Base-by-base conservation (phyloP, 2,888 invertebrate species). In the Drosophila eohydei region DNA sequence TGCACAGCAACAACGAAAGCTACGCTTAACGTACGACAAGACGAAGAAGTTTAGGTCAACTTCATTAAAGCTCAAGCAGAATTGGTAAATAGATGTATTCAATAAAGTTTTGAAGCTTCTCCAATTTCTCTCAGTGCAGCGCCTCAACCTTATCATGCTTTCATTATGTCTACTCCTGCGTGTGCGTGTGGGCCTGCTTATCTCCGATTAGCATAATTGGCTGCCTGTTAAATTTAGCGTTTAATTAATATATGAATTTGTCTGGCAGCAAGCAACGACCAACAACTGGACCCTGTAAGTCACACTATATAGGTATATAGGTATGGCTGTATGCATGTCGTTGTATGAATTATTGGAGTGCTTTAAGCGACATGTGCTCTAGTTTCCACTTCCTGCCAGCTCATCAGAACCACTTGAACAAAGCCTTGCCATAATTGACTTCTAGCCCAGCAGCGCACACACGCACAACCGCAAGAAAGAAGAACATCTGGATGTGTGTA, bases 171-270 rank as follows among this genome's bases (percentile, higher is more conserved):
- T 41, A 48, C 44, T 57, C 40, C 26, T 61, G 52, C 28, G 38
- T 61, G 40, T 46, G 41, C 34, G 61, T 48, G 66, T 63, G 58
- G 63, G 63, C 51, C 26, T 54, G 67, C 71, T 67, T 79, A 75
- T 79, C 79, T 79, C 79, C 82, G 88, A 86, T 86, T 86, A 86
- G 82, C 86, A 86, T 86, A 86, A 86, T 88, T 86, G 82, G 74
- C 82, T 88, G 81, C 79, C 79, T 81, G 89, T 87, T 88, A 88
- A 88, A 86, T 86, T 86, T 86, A 79, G 87, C 86, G 75, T 86
- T 86, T 86, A 86, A 86, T 88, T 88, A 86, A 86, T 88, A 88
- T 81, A 87, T 61, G 69, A 68, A 75, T 80, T 73, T 67, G 75
- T 64, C 67, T 54, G 55, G 52, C 71, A 68, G 61, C 62, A 36